Evolutionary conservation across 2,888 invertebrate genomes (phyloP).

Genomic region (Plagiodera versicolora): DNA sequence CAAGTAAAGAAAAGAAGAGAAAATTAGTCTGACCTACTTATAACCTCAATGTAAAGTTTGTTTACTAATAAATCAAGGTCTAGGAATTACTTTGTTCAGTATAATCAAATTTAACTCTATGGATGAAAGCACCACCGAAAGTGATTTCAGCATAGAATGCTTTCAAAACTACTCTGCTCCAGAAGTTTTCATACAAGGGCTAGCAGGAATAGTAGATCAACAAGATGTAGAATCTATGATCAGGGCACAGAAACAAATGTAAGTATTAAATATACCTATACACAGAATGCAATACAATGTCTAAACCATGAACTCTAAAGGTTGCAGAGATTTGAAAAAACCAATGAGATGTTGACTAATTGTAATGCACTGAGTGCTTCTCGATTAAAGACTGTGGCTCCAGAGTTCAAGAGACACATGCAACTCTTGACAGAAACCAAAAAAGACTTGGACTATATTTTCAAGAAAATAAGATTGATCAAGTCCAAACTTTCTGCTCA

Average conservation of each 20-base stretch:
- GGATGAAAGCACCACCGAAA: slow-evolving; percentile 61
- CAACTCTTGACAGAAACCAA: slow-evolving; percentile 86
- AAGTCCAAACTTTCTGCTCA: slow-evolving; percentile 75
- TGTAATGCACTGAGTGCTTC: slow-evolving; percentile 92
- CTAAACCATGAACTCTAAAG: slow-evolving; percentile 54
- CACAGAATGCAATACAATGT: background rate
- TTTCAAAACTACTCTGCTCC: slow-evolving; percentile 89
- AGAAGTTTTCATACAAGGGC: slow-evolving; percentile 89
- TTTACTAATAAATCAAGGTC: too few relatives aligned
- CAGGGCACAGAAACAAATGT: slow-evolving; percentile 91
- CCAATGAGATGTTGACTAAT: slow-evolving; percentile 98
- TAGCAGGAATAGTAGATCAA: slow-evolving; percentile 89
- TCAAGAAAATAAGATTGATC: slow-evolving; percentile 84
- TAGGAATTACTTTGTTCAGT: too few relatives aligned
- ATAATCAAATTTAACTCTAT: slow-evolving; percentile 32
- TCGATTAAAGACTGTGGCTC: slow-evolving; percentile 80
- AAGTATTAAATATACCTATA: slow-evolving; percentile 45
- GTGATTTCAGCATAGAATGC: slow-evolving; percentile 79
- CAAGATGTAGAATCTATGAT: slow-evolving; percentile 89
- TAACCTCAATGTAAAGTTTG: too few relatives aligned
- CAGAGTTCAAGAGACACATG: slow-evolving; percentile 90
- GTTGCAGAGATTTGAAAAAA: slow-evolving; percentile 96
- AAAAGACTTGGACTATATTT: slow-evolving; percentile 92
- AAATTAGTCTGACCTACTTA: too few relatives aligned
- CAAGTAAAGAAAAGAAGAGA: too few relatives aligned